Percentiles rank a stretch among this genome's conserved stretches.
phyloP scores from a whole-genome alignment of 2,888 invertebrate species.

The Nineta flava region DNA sequence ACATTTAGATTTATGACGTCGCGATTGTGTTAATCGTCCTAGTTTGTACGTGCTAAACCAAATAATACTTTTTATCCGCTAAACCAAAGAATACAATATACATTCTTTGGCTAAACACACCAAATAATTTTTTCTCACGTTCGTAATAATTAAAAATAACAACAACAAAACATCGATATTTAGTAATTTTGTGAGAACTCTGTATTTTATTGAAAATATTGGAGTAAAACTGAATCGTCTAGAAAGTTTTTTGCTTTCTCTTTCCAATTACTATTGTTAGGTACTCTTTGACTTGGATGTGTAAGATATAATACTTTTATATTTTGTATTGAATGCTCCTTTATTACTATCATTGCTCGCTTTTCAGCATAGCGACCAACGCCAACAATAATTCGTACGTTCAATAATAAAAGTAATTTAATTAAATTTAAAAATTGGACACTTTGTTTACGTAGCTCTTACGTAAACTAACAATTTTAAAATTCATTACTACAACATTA shows the following conservation, averaged over 20 bases:
- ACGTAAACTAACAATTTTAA: too few relatives aligned
- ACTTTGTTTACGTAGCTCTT: too few relatives aligned
- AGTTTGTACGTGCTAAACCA: too few relatives aligned
- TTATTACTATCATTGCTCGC: slow-evolving; percentile 40
- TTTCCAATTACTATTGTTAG: slow-evolving; percentile 69
- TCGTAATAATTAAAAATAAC: background rate
- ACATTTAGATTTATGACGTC: too few relatives aligned
- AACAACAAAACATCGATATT: background rate
- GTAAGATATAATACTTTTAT: slow-evolving; percentile 41
- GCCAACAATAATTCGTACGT: slow-evolving; percentile 57
- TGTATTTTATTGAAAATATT: slow-evolving; percentile 25
- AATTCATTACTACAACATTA: too few relatives aligned
- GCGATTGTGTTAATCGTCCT: too few relatives aligned
- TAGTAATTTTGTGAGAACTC: background rate
- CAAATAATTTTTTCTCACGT: too few relatives aligned
- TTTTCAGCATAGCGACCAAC: slow-evolving; percentile 67
- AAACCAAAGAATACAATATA: too few relatives aligned
- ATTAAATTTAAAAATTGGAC: too few relatives aligned
- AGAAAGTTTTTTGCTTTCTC: slow-evolving; percentile 47
- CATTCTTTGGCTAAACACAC: too few relatives aligned
- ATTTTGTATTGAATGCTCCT: slow-evolving; percentile 26
- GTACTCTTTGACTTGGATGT: slow-evolving; percentile 69
- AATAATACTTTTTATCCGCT: too few relatives aligned
- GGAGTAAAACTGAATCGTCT: slow-evolving; percentile 38
- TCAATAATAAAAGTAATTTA: slow-evolving; percentile 33